Conservation (phyloP, 23 tunicate genomes). For the Ascidia mentula region DNA sequence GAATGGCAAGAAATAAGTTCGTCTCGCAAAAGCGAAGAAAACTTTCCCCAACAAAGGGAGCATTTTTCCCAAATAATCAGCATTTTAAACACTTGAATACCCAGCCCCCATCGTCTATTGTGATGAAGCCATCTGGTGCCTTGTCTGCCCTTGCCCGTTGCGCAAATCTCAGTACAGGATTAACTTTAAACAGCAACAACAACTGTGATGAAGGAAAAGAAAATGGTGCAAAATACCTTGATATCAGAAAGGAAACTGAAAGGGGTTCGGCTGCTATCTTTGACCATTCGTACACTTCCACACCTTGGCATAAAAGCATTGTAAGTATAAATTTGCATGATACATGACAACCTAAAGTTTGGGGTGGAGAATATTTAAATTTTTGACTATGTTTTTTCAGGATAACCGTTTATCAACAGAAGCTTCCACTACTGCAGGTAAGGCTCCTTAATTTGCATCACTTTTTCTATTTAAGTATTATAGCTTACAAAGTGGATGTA, state of each 20-base stretch:
- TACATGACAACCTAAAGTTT: neutral
- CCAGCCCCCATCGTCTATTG: constrained; percentile 10
- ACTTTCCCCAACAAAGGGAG: neutral
- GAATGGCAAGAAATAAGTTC: constrained; percentile 20
- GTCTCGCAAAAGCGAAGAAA: constrained; percentile 14
- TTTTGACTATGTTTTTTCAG: neutral
- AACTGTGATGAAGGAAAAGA: constrained; percentile 14
- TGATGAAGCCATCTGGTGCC: constrained; percentile 39
- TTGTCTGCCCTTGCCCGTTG: constrained; percentile 20
- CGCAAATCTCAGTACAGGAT: neutral
- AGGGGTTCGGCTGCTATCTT: constrained; percentile 14
- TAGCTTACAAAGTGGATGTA: too few species aligned
- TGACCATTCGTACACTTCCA: constrained; percentile 63
- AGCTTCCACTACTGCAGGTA: neutral
- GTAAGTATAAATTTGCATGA: neutral
- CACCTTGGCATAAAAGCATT: constrained; percentile 28
- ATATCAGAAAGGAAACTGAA: constrained; percentile 22
- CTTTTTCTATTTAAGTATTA: too few species aligned
- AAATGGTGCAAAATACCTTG: constrained; percentile 1
- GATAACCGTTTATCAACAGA: neutral
- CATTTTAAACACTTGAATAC: neutral
- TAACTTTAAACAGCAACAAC: neutral
- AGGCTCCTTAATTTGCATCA: too few species aligned
- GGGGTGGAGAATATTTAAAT: neutral
- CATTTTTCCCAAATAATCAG: neutral